Evolutionary conservation across 2,113 vertebrate genomes (phyloP), one percentile per base, ranked within the genome.

Genomic region (Aplodontia rufa): DNA sequence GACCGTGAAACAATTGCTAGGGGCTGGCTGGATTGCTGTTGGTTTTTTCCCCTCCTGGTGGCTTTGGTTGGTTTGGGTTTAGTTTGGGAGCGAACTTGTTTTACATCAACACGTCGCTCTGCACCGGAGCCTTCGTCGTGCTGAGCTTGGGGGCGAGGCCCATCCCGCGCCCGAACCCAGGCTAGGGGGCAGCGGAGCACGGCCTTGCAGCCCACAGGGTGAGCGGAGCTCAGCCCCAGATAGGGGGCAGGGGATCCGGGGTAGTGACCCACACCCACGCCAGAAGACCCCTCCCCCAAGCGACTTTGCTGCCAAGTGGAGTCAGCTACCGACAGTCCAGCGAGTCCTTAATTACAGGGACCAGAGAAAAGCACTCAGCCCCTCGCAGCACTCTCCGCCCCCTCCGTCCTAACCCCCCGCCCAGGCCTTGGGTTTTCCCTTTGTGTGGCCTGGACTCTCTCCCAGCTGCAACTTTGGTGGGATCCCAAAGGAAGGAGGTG

Each of bases 371-470:
- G 90, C 51, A 11, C 64, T 0, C 24, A 76, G 69, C 69, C 93
- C 49, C 92, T 66, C 90, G 35, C 92, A 45, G 62, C 80, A 72
- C 83, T 74, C 91, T 24, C 87, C 84, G 55, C 74, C 96, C 87
- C 91, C 86, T 35, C 51, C 26, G 95, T 42, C 92, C 93, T 64
- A 45, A 72, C 55, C 51, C 49, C 81, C 35, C 76, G 53, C 85
- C 90, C 87, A 40, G 47, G 88, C 80, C 91, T 79, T 28, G 66
- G 84, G 84, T 95, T 78, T 75, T 82, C 91, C 96, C 94, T 98
- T 98, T 92, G 95, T 97, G 98, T 97, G 98, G 98, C 93, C 97
- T 98, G 97, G 97, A 98, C 88, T 62, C 93, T 82, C 93, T 97
- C 95, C 97, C 94, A 40, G 75, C 87, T 32, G n/a, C 81, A 47